phyloP scores from a whole-genome alignment of 2,113 vertebrate genomes.

The Mastomys coucha region DNA sequence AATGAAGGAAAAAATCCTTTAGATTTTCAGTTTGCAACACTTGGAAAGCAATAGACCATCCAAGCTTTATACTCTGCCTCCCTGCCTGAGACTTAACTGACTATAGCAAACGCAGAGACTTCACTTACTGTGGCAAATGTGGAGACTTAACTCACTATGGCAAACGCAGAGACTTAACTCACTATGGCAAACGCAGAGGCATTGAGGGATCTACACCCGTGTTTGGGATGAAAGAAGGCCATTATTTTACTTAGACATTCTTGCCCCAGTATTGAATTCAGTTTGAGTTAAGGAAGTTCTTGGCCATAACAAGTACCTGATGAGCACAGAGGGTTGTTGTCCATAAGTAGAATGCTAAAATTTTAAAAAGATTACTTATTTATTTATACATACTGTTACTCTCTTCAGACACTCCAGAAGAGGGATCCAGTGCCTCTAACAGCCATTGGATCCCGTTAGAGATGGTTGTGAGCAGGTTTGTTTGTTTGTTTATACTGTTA shows the following conservation, averaged over 20 bases:
- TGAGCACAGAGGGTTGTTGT: conserved; percentile 80
- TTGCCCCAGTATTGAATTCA: conserved; percentile 79
- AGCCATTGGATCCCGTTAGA: too few species aligned
- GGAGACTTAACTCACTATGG: conserved; percentile 74
- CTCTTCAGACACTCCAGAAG: too few species aligned
- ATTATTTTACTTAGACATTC: conserved; percentile 83
- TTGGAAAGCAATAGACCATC: conserved; percentile 60
- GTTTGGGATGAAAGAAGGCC: conserved; percentile 82
- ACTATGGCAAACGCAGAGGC: conserved; percentile 68
- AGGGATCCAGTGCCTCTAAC: too few species aligned
- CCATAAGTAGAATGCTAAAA: not conserved
- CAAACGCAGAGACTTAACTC: too few species aligned
- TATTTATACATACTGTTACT: too few species aligned
- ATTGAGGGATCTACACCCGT: conserved; percentile 73
- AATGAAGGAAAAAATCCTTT: conserved; percentile 55
- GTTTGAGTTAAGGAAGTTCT: conserved; percentile 83
- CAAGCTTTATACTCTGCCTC: not conserved
- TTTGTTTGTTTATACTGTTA: too few species aligned
- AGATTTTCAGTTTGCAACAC: conserved; percentile 42
- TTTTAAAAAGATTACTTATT: not conserved
- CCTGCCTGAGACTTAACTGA: conserved; percentile 73
- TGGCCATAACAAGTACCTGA: conserved; percentile 54
- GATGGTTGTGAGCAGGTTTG: too few species aligned
- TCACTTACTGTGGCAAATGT: too few species aligned
- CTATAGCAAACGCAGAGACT: conserved; percentile 71